These are phyloP conservation scores for Andricus quercusramuli DNA, from an alignment of 2,888 invertebrate species.

Conservation along the genomic window DNA sequence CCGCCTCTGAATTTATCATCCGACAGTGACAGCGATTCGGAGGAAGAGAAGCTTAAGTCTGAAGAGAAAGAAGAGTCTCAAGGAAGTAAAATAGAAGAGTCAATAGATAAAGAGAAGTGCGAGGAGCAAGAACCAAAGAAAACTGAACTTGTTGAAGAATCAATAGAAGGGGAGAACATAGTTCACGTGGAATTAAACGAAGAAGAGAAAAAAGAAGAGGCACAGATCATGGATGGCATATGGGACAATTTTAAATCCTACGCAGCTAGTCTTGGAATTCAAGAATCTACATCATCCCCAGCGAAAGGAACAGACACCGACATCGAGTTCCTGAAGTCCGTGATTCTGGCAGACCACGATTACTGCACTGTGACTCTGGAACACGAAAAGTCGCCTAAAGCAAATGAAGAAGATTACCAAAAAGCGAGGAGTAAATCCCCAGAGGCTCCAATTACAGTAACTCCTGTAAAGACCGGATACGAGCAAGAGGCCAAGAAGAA, in stretches of 20 bases:
- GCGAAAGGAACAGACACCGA: slow-evolving; percentile 55
- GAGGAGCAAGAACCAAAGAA: slow-evolving; percentile 73
- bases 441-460: slow-evolving; percentile 19
- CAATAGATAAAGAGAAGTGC: slow-evolving; percentile 59
- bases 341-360: slow-evolving; percentile 85
- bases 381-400: slow-evolving; percentile 56
- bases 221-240: slow-evolving; percentile 84
- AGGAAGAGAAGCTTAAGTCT: slow-evolving; percentile 70
- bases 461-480: slow-evolving; percentile 58
- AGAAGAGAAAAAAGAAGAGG: slow-evolving; percentile 80
- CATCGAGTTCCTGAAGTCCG: slow-evolving; percentile 66
- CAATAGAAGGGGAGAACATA: slow-evolving; percentile 53
- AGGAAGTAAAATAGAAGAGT: slow-evolving; percentile 47
- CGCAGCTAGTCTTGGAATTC: slow-evolving; percentile 84
- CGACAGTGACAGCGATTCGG: slow-evolving; percentile 89
- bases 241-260: slow-evolving; percentile 90
- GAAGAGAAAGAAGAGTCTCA: slow-evolving; percentile 65
- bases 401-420: slow-evolving; percentile 38
- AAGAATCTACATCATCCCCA: slow-evolving; percentile 46
- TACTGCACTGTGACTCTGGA: slow-evolving; percentile 81
- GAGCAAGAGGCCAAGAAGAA: slow-evolving; percentile 67
- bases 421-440: slow-evolving; percentile 44
- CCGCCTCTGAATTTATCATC: slow-evolving; percentile 90
- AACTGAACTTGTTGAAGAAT: slow-evolving; percentile 55
- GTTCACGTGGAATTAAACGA: slow-evolving; percentile 70